These are phyloP conservation scores for Lepidocyrtinus sp. DNA, from an alignment of 2,888 invertebrate species.

Conservation along the genomic window DNA sequence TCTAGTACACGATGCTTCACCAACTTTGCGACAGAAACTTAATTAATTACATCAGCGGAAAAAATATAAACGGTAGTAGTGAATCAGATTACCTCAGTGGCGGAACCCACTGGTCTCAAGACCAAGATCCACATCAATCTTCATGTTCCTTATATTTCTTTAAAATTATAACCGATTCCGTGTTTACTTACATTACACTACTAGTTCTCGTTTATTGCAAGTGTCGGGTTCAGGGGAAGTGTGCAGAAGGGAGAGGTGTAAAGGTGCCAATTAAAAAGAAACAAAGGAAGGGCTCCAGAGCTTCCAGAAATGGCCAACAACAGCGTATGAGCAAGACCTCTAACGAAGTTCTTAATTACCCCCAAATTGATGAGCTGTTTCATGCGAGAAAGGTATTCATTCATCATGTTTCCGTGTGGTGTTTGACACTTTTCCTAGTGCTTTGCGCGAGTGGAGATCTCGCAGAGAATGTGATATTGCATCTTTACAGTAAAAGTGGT, in stretches of 20 bases:
- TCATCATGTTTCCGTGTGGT: constrained; percentile 62
- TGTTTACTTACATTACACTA: constrained; percentile 33
- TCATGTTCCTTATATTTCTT: constrained; percentile 49
- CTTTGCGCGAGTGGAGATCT: constrained; percentile 43
- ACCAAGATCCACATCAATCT: too few relatives aligned
- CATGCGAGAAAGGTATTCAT: constrained; percentile 49
- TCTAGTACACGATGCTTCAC: not conserved
- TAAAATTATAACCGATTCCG: constrained; percentile 44
- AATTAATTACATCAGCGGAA: not conserved
- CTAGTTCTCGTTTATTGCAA: constrained; percentile 54
- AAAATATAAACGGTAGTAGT: not conserved
- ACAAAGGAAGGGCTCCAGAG: not conserved
- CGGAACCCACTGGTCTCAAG: too few relatives aligned
- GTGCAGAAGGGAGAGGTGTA: constrained; percentile 18
- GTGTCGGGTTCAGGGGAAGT: constrained; percentile 42
- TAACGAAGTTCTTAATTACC: not conserved
- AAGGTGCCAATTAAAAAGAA: not conserved
- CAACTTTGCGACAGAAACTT: not conserved
- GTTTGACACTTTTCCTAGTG: constrained; percentile 43
- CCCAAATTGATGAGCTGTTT: constrained; percentile 20
- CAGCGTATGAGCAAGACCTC: not conserved
- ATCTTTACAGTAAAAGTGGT: constrained; percentile 24
- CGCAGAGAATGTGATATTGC: constrained; percentile 56
- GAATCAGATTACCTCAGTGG: not conserved
- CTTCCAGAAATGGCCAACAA: not conserved